Conservation (phyloP, 2,113 vertebrate genomes). For the Thalassoma bifasciatum region DNA sequence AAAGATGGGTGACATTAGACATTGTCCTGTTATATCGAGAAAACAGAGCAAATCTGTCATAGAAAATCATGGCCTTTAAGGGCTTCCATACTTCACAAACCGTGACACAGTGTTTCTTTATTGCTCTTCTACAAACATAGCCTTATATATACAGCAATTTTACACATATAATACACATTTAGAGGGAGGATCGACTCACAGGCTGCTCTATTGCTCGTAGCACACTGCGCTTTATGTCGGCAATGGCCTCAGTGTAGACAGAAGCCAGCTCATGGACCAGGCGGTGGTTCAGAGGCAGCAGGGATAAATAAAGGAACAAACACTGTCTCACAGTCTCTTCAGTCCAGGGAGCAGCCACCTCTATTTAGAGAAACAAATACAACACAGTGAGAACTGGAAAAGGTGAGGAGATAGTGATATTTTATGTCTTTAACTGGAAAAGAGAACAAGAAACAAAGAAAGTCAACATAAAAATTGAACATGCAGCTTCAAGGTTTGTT, state of each 20-base stretch:
- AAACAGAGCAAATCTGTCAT: too few species aligned
- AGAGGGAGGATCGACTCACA: conserved; percentile 74
- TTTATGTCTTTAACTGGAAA: neutral
- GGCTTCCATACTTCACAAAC: too few species aligned
- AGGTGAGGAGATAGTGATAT: neutral
- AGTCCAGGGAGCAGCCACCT: conserved; percentile 94
- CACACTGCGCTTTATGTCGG: conserved; percentile 95
- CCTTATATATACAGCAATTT: too few species aligned
- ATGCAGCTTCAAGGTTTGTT: neutral
- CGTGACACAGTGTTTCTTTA: too few species aligned
- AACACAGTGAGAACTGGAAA: neutral
- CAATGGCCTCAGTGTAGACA: conserved; percentile 95
- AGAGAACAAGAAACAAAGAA: too few species aligned
- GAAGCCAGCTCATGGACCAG: conserved; percentile 94
- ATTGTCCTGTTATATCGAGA: too few species aligned
- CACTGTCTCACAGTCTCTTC: conserved; percentile 96
- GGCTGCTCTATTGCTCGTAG: conserved; percentile 94
- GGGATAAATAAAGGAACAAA: conserved; percentile 93
- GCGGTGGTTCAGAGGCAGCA: conserved; percentile 94
- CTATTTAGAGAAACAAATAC: conserved; percentile 74
- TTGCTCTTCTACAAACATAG: too few species aligned
- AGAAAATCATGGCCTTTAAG: too few species aligned
- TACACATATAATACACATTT: neutral
- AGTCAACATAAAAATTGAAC: neutral
- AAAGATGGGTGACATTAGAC: too few species aligned